These are phyloP conservation scores for Zygogramma bicolorata DNA, from an alignment of 2,888 invertebrate genomes.

Conservation along the genomic window DNA sequence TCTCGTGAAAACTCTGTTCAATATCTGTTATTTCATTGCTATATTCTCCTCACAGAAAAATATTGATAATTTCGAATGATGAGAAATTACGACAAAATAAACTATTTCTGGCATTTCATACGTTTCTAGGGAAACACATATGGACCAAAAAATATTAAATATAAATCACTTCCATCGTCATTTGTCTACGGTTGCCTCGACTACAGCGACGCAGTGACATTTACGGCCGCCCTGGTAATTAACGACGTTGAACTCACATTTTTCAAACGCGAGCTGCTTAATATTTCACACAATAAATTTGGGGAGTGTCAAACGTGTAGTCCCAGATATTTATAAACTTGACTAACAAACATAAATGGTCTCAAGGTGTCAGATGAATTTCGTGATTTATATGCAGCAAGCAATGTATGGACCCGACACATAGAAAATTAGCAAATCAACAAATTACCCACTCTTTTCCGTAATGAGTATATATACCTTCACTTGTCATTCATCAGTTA, in stretches of 20 bases:
- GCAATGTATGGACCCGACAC: not conserved
- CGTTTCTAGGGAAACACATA: slow-evolving; percentile 32
- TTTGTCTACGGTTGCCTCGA: slow-evolving; percentile 65
- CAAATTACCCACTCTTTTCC: too few relatives aligned
- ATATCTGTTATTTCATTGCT: too few relatives aligned
- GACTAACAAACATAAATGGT: slow-evolving; percentile 37
- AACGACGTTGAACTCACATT: slow-evolving; percentile 67
- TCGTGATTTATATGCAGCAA: slow-evolving; percentile 35
- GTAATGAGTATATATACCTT: too few relatives aligned
- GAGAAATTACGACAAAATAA: slow-evolving; percentile 41
- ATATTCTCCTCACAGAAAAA: slow-evolving; percentile 16
- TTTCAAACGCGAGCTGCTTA: slow-evolving; percentile 65
- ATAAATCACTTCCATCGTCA: slow-evolving; percentile 65
- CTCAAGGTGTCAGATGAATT: slow-evolving; percentile 26
- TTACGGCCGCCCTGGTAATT: slow-evolving; percentile 66
- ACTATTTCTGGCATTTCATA: slow-evolving; percentile 44
- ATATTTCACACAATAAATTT: slow-evolving; percentile 67
- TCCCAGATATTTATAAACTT: slow-evolving; percentile 55
- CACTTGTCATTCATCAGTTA: too few relatives aligned
- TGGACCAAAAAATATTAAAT: slow-evolving; percentile 51
- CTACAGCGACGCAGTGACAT: slow-evolving; percentile 65
- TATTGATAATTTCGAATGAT: slow-evolving; percentile 29
- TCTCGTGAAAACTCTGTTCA: too few relatives aligned
- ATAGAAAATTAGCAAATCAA: too few relatives aligned
- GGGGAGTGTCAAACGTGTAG: slow-evolving; percentile 63